These are phyloP conservation scores for Zoanthus sociatus DNA, from an alignment of 92 coral and sea anemone genomes.

Conservation along the genomic window DNA sequence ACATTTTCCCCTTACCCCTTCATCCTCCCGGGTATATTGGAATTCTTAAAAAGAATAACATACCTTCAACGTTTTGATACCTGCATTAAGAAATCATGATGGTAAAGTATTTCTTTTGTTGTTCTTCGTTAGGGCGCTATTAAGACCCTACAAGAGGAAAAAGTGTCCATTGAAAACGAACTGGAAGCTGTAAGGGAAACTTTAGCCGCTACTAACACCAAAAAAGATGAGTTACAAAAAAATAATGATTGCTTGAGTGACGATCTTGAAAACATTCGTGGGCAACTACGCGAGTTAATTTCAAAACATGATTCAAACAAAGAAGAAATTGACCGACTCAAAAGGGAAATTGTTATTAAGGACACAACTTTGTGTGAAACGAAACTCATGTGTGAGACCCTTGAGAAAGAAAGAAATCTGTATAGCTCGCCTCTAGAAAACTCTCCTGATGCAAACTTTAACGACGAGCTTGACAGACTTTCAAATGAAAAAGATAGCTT, in stretches of 20 bases:
- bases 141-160: slow-evolving; percentile 67
- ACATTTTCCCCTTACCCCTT: too few relatives aligned
- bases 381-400: slow-evolving; percentile 66
- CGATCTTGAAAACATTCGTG: slow-evolving; percentile 58
- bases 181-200: slow-evolving; percentile 65
- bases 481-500: slow-evolving; percentile 69
- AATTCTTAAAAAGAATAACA: too few relatives aligned
- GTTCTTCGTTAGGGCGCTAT: slow-evolving; percentile 32
- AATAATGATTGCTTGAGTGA: slow-evolving; percentile 61
- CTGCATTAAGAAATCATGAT: neutral
- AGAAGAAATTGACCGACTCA: slow-evolving; percentile 65
- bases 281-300: slow-evolving; percentile 56
- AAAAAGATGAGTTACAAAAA: slow-evolving; percentile 56
- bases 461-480: slow-evolving; percentile 52
- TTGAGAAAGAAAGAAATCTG: slow-evolving; percentile 63
- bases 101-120: neutral
- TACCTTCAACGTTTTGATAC: too few relatives aligned
- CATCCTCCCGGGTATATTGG: too few relatives aligned
- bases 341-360: slow-evolving; percentile 52
- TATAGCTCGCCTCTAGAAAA: slow-evolving; percentile 63
- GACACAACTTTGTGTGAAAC: slow-evolving; percentile 72
- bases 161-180: slow-evolving; percentile 64
- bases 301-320: slow-evolving; percentile 49
- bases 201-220: slow-evolving; percentile 53
- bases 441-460: slow-evolving; percentile 50